phyloP scores from a whole-genome alignment of 2,797 vertebrate genomes.

The Botia almorhae region DNA sequence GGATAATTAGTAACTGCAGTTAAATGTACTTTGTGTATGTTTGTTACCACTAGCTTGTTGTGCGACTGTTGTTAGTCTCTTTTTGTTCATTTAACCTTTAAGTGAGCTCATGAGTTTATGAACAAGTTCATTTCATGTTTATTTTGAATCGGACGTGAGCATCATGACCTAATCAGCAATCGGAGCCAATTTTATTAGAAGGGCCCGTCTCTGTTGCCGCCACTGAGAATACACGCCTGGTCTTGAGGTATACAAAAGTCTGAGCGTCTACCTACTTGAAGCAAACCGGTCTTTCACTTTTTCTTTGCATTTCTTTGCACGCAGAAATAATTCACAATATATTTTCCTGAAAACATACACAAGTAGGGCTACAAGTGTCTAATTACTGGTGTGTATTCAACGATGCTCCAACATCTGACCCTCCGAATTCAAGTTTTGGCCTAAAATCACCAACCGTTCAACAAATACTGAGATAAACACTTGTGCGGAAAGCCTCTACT shows the following conservation, averaged over 20 bases:
- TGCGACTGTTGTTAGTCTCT: too few relatives aligned
- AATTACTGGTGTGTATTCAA: constrained; percentile 11
- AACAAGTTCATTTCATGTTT: too few relatives aligned
- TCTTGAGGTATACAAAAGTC: neutral
- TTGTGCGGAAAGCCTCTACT: constrained; percentile 32
- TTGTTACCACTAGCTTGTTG: too few relatives aligned
- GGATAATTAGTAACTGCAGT: too few relatives aligned
- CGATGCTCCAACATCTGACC: constrained; percentile 12
- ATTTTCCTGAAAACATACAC: neutral
- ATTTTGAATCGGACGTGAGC: too few relatives aligned
- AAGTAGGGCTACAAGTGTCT: neutral
- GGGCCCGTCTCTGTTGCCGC: too few relatives aligned
- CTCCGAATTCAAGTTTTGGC: constrained; percentile 22
- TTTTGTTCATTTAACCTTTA: too few relatives aligned
- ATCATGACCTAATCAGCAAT: neutral
- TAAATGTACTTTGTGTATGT: too few relatives aligned
- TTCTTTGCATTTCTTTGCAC: constrained; percentile 6
- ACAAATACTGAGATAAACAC: constrained; percentile 29
- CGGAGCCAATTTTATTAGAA: too few relatives aligned
- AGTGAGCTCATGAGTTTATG: too few relatives aligned
- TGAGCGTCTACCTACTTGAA: too few relatives aligned
- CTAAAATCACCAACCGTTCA: constrained; percentile 7
- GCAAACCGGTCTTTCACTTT: constrained; percentile 1
- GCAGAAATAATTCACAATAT: neutral
- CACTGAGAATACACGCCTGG: neutral